phyloP scores from a whole-genome alignment of 1,140 invertebrate genomes.

The Drosophila fuyamai region DNA sequence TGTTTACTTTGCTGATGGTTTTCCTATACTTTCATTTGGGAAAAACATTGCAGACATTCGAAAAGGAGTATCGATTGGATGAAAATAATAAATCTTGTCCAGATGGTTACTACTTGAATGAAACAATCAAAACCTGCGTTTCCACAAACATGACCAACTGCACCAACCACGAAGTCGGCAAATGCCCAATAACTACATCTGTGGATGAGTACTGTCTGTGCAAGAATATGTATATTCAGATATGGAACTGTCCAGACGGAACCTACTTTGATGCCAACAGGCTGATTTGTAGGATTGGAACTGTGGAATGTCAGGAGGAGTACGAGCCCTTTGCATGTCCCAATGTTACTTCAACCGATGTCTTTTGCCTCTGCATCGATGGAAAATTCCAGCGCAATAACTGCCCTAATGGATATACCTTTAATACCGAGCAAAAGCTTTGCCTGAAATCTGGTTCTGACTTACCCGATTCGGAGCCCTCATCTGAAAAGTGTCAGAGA shows the following conservation, averaged over 20 bases:
- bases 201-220: constrained; percentile 5
- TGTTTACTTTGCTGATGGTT: background rate
- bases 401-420: constrained; percentile 3
- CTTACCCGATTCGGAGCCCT: background rate
- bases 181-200: background rate
- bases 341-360: too few species aligned
- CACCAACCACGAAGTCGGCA: background rate
- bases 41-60: background rate
- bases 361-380: constrained; percentile 17
- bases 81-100: constrained; percentile 1
- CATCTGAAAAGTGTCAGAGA: constrained; percentile 30
- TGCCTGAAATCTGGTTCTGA: background rate
- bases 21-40: background rate
- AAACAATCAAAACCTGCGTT: background rate
- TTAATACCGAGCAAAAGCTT: background rate
- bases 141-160: background rate
- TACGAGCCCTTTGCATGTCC: constrained; percentile 10
- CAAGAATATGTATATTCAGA: constrained; percentile 7
- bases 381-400: constrained; percentile 1
- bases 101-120: background rate
- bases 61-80: background rate
- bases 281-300: constrained; percentile 7
- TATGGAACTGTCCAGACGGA: constrained; percentile 12
- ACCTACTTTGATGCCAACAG: constrained; percentile 15
- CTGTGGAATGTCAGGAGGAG: constrained; percentile 19